Evolutionary conservation across 2,888 invertebrate species (phyloP), one percentile per base, ranked within the genome.

Genomic region (Cheilosia soror): DNA sequence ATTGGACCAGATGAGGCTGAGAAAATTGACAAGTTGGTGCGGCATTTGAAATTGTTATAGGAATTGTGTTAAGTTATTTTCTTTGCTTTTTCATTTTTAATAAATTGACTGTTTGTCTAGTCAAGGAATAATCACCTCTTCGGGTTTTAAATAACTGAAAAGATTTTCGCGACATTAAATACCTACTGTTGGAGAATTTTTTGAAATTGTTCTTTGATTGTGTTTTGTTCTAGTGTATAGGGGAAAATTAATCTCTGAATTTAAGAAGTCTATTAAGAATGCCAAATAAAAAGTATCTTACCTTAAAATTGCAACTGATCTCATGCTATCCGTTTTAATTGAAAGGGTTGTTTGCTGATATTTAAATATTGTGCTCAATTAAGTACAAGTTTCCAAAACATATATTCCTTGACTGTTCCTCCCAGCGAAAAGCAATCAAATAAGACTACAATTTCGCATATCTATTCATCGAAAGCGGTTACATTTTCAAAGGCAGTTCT

Each of bases 1-100:
- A 93, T 96, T 78, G 96, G 96, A 40, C 96, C 96, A 63, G 95
- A 94, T 80, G 91, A 93, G 44, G 91, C 90, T 44, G 90, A 92
- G 20, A 90, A 93, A 75, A 91, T 96, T 62, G 94, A 96, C 89
- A 90, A 93, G 89, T 90, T 96, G 69, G 95, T 95, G n/a, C 93
- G 93, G 51, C 93, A 94, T 89, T 93, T 96, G 62, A 95, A 94
- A 90, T 92, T 96, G 66, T 93, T 95, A 88, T 95, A 90, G 72
- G 68, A 62, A 15, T 69, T 37, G 29, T 63, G 53, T 20, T 44
- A 7, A 25, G 55, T 47, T 53, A 11, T 11, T 31, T 53, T 40
- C 1, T 40, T 55, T 51, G 33, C 9, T 37, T 40, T n/a, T 63
- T 51, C 4, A 15, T 27, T 44, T 47, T 58, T 0, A 75, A 66